Conservation (phyloP, 2,113 vertebrate genomes). For the Lutjanus erythropterus region DNA sequence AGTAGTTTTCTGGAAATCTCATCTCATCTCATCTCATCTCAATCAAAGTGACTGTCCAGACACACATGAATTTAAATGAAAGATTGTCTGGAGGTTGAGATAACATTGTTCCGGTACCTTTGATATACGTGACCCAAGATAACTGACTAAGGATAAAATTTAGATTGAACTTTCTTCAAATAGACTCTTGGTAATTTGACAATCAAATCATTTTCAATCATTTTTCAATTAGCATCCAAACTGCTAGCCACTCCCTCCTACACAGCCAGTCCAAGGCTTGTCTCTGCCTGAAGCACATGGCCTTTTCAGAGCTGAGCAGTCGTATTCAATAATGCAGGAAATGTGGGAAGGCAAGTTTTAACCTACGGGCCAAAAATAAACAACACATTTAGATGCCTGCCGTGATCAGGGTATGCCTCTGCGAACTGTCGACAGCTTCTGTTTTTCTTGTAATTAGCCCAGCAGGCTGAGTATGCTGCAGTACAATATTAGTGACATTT, state of each 20-base stretch:
- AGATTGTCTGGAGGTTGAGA: not conserved
- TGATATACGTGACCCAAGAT: not conserved
- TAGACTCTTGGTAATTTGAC: not conserved
- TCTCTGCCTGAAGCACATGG: not conserved
- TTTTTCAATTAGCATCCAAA: not conserved
- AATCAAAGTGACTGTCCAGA: not conserved
- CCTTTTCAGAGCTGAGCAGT: conserved; percentile 14
- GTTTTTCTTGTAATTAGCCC: not conserved
- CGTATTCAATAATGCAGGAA: conserved; percentile 23
- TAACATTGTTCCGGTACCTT: not conserved
- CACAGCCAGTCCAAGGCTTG: not conserved
- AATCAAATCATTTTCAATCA: not conserved
- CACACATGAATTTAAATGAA: not conserved
- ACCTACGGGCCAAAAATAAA: conserved; percentile 22
- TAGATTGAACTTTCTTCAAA: not conserved
- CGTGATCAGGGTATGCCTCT: not conserved
- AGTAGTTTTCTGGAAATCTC: too few relatives aligned
- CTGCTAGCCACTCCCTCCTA: not conserved
- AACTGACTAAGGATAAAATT: not conserved
- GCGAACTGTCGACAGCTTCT: conserved; percentile 4
- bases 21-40: too few relatives aligned
- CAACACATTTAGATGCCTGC: conserved; percentile 16
- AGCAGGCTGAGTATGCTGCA: not conserved
- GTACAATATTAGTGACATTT: not conserved
- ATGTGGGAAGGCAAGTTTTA: not conserved